phyloP scores from a whole-genome alignment of 2,888 invertebrate genomes.

The Argyresthia albistria region DNA sequence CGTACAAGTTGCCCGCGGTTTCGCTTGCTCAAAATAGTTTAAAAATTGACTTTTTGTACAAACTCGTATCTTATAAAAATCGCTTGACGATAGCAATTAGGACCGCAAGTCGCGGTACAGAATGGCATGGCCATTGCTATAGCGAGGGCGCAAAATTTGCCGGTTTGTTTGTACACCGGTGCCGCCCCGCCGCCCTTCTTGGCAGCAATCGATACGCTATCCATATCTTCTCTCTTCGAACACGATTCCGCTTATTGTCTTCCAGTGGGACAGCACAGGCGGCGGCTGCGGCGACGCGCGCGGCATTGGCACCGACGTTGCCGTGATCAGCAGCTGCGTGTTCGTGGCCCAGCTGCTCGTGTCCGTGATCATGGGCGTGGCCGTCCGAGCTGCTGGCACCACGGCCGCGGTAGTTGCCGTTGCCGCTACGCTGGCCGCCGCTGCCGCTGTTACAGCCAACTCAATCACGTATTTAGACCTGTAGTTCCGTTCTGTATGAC shows the following conservation, averaged over 20 bases:
- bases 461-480: slow-evolving; percentile 92
- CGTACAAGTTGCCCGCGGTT: too few relatives aligned
- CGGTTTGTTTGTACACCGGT: too few relatives aligned
- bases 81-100: too few relatives aligned
- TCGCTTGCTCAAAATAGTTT: too few relatives aligned
- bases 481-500: slow-evolving; percentile 60
- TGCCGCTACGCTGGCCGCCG: slow-evolving; percentile 87
- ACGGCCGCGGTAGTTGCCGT: slow-evolving; percentile 92
- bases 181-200: too few relatives aligned
- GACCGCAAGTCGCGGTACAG: too few relatives aligned
- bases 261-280: slow-evolving; percentile 57
- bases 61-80: too few relatives aligned
- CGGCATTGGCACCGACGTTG: slow-evolving; percentile 95
- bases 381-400: slow-evolving; percentile 84
- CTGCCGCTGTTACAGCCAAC: slow-evolving; percentile 88
- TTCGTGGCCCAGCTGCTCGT: slow-evolving; percentile 95
- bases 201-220: too few relatives aligned
- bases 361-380: slow-evolving; percentile 88
- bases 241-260: slow-evolving; percentile 4
- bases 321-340: slow-evolving; percentile 95
- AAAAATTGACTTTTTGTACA: too few relatives aligned
- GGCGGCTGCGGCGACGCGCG: slow-evolving; percentile 76
- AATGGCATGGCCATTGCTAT: too few relatives aligned
- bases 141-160: too few relatives aligned
- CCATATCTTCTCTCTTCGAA: too few relatives aligned